Evolutionary conservation across 2,797 vertebrate species (phyloP), one percentile per base, ranked within the genome.

Genomic region (Leptoclinus maculatus): DNA sequence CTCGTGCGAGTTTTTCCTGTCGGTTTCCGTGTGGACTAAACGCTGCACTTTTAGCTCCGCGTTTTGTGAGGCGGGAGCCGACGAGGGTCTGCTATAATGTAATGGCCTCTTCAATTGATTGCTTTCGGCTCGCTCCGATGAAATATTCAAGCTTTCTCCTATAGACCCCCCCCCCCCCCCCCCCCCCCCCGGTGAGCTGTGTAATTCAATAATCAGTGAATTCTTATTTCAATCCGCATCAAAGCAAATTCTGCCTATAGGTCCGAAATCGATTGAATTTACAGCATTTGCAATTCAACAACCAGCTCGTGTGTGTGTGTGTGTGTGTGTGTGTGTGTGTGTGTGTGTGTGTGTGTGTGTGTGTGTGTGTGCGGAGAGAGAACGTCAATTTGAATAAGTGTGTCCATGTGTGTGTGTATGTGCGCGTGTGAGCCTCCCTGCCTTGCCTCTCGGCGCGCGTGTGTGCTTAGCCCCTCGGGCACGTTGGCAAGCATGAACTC

Each of bases 401-500:
- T 38, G 77, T 57, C 66, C 59, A 34, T 64, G 64, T 49, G 53
- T 57, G 23, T 66, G 63, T 76, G 66, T 76, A 47, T 51, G 56
- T 32, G 82, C 27, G 78, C 59, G 59, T 17, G 65, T 27, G 83
- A 51, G 79, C 49, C 74, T 73, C 74, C 82, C 84, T 65, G 76
- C 83, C 80, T 75, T 56, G 75, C 80, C 76, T 87, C 73, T 80
- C 85, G 74, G 91, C 54, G 79, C 88, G 88, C 84, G 45, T 3
- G 71, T 83, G 89, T 76, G 84, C 83, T 87, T 83, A 90, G 89
- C 86, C 91, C 89, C 87, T 88, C 89, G 87, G 92, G 93, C 92
- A 88, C 89, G 82, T 88, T 92, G 88, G 91, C 90, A 88, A 91
- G 91, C 91, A 93, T 93, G 94, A 94, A 95, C 93, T 94, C 92